Base-by-base conservation (phyloP, 30 jellyfish, hydroid and myxozoan genomes). In the Hydra vulgaris region DNA sequence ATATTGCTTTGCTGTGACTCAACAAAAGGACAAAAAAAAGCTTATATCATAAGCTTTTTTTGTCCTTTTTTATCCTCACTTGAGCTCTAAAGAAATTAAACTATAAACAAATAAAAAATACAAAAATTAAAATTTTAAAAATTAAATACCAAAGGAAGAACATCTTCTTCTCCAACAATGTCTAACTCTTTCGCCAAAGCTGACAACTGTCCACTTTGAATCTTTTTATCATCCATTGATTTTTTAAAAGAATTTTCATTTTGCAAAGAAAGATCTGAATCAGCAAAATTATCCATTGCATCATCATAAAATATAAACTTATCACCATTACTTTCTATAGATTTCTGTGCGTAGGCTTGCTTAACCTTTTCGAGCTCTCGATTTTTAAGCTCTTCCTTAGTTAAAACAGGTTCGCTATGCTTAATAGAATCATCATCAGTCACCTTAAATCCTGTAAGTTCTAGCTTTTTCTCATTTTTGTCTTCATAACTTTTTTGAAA, bases 361-460 rank as follows among this genome's bases (percentile, higher is more conserved):
- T 77, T 71, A 1, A 70, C 74, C 73, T 85, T 79, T 56, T 78
- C 88, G 17, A 54, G 71, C 56, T 72, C 85, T 0, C 61, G 83
- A 22, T 79, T 79, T 73, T 85, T 79, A 18, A 23, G 25, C 18
- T 84, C 93, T 53, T 74, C 86, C 77, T 82, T 87, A 12, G 95
- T 87, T 20, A 87, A 88, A 26, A 85, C 81, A 67, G 83, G 88
- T 23, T 87, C 95, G 15, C 17, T 72, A 25, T 56, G 66, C 26
- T 23, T 78, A 40, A 53, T 54, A 18, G 75, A 61, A 21, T 82
- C 66, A 72, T 88, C 96, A 27, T 85, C 76, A 25, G 80, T 78
- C n/a, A 86, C 27, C 23, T 84, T 88, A 66, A 78, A 88, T 17
- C 96, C 96, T 0, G 81, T 90, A 18, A 88, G 85, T 77, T 88